Evolutionary conservation across 2,113 vertebrate genomes (phyloP).

Genomic region (Chaetodon auriga): DNA sequence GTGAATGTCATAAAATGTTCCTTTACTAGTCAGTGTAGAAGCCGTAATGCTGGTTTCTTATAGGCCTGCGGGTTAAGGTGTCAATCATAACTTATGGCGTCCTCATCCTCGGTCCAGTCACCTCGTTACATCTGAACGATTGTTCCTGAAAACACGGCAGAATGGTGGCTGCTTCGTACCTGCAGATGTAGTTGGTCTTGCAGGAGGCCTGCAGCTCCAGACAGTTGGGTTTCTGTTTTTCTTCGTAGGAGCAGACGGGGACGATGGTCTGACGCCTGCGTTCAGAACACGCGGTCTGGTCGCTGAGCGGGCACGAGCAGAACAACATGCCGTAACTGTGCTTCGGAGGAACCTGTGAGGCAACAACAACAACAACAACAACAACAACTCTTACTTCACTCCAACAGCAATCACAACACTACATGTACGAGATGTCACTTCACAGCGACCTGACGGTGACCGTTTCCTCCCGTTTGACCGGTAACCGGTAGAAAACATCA

Average conservation of each 20-base stretch:
- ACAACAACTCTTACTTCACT: no score
- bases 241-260: constrained; percentile 98
- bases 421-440: no score
- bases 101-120: no score
- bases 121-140: no score
- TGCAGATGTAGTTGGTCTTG: constrained; percentile 83
- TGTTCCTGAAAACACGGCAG: no score
- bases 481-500: no score
- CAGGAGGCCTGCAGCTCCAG: constrained; percentile 77
- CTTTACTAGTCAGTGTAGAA: background rate
- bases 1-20: background rate
- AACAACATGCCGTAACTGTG: constrained; percentile 99
- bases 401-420: no score
- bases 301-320: constrained; percentile 93
- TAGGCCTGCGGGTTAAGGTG: background rate
- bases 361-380: background rate
- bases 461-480: no score
- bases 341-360: constrained; percentile 91
- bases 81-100: background rate
- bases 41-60: background rate
- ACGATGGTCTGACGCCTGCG: constrained; percentile 97
- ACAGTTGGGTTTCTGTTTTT: constrained; percentile 95
- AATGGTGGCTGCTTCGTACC: constrained; percentile 29
- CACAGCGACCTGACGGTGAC: no score
- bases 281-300: constrained; percentile 91